Evolutionary conservation across 2,797 vertebrate species (phyloP).

Genomic region (Pipistrellus pipistrellus): DNA sequence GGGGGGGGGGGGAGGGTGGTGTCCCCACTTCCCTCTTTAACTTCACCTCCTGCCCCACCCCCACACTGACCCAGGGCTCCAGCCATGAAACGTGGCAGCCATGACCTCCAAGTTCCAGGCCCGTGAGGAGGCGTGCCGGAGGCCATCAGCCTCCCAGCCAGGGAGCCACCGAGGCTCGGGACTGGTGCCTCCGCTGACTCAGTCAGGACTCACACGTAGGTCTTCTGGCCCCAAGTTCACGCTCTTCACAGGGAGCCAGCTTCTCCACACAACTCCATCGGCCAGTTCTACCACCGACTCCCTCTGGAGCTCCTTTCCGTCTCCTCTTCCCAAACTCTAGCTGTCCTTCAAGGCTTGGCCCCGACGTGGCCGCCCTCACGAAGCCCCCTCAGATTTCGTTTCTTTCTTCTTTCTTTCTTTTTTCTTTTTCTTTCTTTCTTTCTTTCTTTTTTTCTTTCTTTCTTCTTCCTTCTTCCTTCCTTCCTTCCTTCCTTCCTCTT

Average conservation of each 20-base stretch:
- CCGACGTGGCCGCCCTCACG: not conserved
- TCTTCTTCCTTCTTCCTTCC: no score
- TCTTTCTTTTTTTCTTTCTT: no score
- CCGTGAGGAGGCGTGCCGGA: fast-evolving
- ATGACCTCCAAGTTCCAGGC: fast-evolving
- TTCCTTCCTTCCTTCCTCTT: no score
- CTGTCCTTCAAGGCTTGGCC: not conserved
- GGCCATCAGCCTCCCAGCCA: fast-evolving
- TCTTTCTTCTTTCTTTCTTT: no score
- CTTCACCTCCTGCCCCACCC: not conserved
- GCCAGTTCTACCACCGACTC: no score
- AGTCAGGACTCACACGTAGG: fast-evolving
- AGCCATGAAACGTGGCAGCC: fast-evolving
- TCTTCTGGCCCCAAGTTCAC: not conserved
- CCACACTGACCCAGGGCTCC: fast-evolving
- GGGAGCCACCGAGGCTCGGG: not conserved
- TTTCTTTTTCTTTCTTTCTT: no score
- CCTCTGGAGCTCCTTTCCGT: not conserved
- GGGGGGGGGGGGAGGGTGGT: not conserved
- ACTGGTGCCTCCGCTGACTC: fast-evolving
- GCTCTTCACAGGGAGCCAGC: not conserved
- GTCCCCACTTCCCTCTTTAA: not conserved
- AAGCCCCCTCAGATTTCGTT: not conserved
- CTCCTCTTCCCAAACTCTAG: not conserved
- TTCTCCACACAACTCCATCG: fast-evolving